A percentile compares a stretch with the other conserved stretches of the same genome.
phyloP scores from a whole-genome alignment of 2,888 invertebrate species.

The Drosophila tanythrix region DNA sequence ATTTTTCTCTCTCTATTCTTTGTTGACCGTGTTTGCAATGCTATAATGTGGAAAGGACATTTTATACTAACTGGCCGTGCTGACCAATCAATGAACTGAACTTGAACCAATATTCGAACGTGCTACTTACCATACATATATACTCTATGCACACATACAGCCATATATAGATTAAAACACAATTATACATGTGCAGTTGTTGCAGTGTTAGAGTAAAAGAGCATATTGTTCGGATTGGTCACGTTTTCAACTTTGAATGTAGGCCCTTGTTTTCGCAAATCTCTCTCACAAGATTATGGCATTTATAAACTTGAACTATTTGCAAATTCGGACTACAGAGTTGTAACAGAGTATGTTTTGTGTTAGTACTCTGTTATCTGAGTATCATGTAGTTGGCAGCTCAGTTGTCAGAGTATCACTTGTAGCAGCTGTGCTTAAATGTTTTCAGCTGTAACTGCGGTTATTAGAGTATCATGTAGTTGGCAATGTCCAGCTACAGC shows the following conservation, averaged over 20 bases:
- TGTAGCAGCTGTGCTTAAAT: background rate
- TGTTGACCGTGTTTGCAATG: background rate
- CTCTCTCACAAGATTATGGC: background rate
- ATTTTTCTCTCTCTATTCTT: slow-evolving; percentile 45
- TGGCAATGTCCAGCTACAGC: background rate
- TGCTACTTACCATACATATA: background rate
- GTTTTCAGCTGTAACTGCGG: background rate
- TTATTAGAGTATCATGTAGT: background rate
- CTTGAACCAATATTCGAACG: slow-evolving; percentile 37
- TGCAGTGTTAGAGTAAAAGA: background rate
- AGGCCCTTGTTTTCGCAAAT: background rate
- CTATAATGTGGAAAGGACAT: slow-evolving; percentile 2
- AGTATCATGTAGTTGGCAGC: background rate
- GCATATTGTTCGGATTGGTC: background rate
- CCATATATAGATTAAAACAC: background rate
- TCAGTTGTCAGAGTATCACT: background rate
- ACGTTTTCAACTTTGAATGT: background rate
- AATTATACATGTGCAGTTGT: background rate
- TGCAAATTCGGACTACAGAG: background rate
- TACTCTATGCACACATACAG: background rate
- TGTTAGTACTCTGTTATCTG: background rate
- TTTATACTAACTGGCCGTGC: slow-evolving; percentile 10
- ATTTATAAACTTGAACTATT: background rate
- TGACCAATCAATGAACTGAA: slow-evolving; percentile 29
- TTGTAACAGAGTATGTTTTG: background rate